Evolutionary conservation across 2,113 vertebrate species (phyloP), one percentile per base, ranked within the genome.

Genomic region (Chaenocephalus aceratus): DNA sequence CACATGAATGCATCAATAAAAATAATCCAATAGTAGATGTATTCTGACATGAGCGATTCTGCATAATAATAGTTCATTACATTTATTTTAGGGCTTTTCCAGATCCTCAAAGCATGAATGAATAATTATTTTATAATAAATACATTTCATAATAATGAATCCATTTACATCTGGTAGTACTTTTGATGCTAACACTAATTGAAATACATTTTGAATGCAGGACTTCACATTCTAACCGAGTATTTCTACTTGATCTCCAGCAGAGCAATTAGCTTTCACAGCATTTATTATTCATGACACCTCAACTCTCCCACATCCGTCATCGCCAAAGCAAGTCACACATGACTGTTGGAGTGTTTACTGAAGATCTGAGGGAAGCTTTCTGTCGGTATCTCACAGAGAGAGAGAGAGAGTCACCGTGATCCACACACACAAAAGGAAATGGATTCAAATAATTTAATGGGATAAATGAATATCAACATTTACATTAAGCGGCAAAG

Each of bases 261-360:
- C 45, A 77, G 75, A 64, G 44, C 66, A 80, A 83, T 84, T 68
- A 84, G 80, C 62, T 70, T 82, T 86, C 79, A 61, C 80, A 74
- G 34, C 66, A 80, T 90, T 72, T 71, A 87, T 90, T 86, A 90
- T 89, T 91, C 83, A 91, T 83, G 76, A 65, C 80, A 88, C 80
- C 81, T 85, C 75, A 75, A 74, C 65, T 13, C 52, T 78, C 16
- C 3, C 83, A 90, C 85, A 77, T 67, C 44, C 36, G 49, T 82
- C 81, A 83, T 46, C 51, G 23, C 59, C 16, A 14, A 66, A 79
- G 75, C 64, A 64, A 79, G 70, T 83, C 80, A 78, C 36, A 54
- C 68, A 65, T 49, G 65, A 21, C 64, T 72, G 68, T 45, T 64
- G 6, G 51, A 70, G 77, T 34, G 56, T 18, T 45, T 67, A 53